Conservation (phyloP, 2,888 invertebrate genomes). For the Oxytorus armatus region DNA sequence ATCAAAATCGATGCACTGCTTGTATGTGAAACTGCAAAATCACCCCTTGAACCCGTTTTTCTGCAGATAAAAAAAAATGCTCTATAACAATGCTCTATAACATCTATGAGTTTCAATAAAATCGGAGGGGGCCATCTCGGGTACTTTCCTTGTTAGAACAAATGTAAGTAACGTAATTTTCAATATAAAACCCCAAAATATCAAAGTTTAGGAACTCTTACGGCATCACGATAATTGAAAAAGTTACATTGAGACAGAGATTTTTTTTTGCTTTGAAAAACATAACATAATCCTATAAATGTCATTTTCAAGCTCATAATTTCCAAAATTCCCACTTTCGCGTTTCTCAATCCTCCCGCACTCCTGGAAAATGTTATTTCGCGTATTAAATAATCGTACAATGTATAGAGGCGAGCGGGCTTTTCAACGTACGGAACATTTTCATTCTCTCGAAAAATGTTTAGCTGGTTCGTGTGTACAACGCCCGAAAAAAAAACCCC, state of each 20-base stretch:
- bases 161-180: no score
- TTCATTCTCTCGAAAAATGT: constrained; percentile 27
- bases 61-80: no score
- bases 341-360: background rate
- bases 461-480: constrained; percentile 12
- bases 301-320: constrained; percentile 5
- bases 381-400: constrained; percentile 30
- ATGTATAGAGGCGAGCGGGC: background rate
- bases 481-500: constrained; percentile 4
- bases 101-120: no score
- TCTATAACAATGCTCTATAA: no score
- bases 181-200: background rate
- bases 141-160: no score
- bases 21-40: no score
- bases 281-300: background rate
- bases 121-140: no score
- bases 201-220: background rate
- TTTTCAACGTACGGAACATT: constrained; percentile 23
- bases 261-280: background rate
- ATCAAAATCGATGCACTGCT: no score
- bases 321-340: background rate
- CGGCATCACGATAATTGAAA: background rate
- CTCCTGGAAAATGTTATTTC: no score
- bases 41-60: no score
- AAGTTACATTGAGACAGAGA: background rate